Evolutionary conservation across 37 sponge, comb jelly and placozoan genomes (phyloP).

Genomic region (Halisarca cf. caerulea): DNA sequence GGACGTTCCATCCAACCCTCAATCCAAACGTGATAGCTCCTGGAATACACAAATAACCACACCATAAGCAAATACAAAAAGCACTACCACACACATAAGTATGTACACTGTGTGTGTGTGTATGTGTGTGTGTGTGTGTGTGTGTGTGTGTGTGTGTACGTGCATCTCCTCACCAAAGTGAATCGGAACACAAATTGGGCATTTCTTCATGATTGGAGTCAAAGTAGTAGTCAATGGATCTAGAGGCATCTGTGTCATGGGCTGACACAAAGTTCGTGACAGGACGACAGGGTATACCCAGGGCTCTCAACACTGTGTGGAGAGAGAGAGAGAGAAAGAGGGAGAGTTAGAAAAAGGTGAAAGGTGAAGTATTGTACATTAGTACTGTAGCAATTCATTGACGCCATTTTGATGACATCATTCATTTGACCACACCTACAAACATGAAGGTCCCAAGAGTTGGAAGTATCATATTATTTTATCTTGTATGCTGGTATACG

Average conservation of each 20-base stretch:
- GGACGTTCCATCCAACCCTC: conserved; percentile 77
- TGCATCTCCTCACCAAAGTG: conserved; percentile 56
- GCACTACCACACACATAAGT: background rate
- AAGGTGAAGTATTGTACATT: no score
- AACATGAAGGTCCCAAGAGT: no score
- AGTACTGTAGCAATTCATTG: no score
- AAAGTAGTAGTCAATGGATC: conserved; percentile 67
- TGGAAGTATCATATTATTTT: no score
- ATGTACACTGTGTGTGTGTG: no score
- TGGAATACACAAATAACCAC: background rate
- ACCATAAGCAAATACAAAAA: background rate
- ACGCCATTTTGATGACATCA: no score
- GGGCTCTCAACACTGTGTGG: conserved; percentile 46
- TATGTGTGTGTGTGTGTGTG: no score
- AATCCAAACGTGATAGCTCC: conserved; percentile 82
- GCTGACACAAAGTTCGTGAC: conserved; percentile 81
- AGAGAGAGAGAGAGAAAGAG: background rate
- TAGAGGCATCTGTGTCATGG: conserved; percentile 65
- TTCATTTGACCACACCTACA: no score
- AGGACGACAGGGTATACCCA: conserved; percentile 76
- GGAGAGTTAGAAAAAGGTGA: background rate
- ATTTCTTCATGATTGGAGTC: conserved; percentile 50
- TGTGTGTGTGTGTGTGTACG: no score
- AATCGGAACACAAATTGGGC: conserved; percentile 53
- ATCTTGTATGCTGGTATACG: no score